Percentiles rank a stretch among this genome's conserved stretches.
These are phyloP conservation scores for Octopus bimaculoides DNA, from an alignment of 1,140 invertebrate species.

Conservation along the genomic window DNA sequence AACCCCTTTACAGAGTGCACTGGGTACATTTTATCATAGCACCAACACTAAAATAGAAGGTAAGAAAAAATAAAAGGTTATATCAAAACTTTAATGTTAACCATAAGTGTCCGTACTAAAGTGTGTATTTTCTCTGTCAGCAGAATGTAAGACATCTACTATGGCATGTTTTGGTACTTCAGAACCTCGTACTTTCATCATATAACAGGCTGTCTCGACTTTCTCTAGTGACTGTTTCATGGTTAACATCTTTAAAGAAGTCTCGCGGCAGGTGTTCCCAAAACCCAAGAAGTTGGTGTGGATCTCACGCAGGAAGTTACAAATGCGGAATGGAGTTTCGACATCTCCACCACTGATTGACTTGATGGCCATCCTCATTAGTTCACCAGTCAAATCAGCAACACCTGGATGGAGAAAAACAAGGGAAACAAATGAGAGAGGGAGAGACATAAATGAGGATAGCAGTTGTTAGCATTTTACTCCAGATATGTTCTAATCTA, in stretches of 20 bases:
- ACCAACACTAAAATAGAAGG: not conserved
- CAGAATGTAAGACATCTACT: conserved; percentile 56
- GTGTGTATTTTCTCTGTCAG: not conserved
- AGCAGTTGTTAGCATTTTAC: too few relatives aligned
- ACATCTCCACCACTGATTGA: conserved; percentile 75
- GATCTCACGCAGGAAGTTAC: conserved; percentile 71
- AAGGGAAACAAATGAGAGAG: not conserved
- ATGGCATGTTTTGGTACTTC: conserved; percentile 72
- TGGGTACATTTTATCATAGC: too few relatives aligned
- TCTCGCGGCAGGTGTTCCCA: conserved; percentile 63
- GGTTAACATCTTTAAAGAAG: conserved; percentile 70
- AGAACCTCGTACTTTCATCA: conserved; percentile 74
- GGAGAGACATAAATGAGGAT: too few relatives aligned
- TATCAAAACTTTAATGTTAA: not conserved
- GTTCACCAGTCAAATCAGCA: conserved; percentile 83
- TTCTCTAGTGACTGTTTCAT: conserved; percentile 74
- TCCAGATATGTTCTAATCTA: too few relatives aligned
- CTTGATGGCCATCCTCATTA: conserved; percentile 86
- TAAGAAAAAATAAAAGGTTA: not conserved
- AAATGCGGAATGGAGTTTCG: conserved; percentile 72
- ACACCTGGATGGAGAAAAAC: conserved; percentile 68
- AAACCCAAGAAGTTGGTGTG: conserved; percentile 68
- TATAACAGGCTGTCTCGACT: conserved; percentile 83
- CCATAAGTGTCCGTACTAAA: not conserved
- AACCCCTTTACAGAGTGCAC: too few relatives aligned